Evolutionary conservation across 2,888 invertebrate species (phyloP), one percentile per base, ranked within the genome.

Genomic region (Aplocera efformata): DNA sequence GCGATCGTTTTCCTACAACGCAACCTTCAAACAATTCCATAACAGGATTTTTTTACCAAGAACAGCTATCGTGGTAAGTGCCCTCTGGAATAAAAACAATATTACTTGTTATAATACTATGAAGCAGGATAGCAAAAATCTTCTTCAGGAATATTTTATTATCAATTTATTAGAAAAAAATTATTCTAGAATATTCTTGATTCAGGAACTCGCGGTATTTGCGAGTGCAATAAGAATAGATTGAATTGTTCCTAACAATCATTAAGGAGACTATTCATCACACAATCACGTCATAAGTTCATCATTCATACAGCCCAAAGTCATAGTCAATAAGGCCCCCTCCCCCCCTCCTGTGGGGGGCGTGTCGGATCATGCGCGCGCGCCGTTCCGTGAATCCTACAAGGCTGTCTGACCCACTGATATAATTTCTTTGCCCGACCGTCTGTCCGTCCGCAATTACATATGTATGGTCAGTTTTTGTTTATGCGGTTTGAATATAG

Each of bases 351-450:
- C 41, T 41, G 50, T 42, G 42, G 60, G 56, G 57, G 70, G 69
- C 64, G 67, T 63, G 70, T 65, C 69, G 58, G 56, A 54, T 41
- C 60, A 64, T 65, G 72, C 70, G 70, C 65, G 67, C 66, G 72
- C 64, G 60, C 63, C 63, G 66, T 73, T 73, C 73, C 65, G 62
- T 71, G 74, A 74, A 75, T 59, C 67, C 60, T 53, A 59, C 75
- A 75, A 73, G 79, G 72, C 58, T 71, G 72, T 70, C 73, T 78
- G 76, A 72, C 72, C 75, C 58, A 71, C 68, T 72, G 68, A 67
- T 73, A 72, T 67, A 62, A 66, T 72, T 70, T 59, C 66, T 59
- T 48, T 46, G 58, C 13, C 52, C 53, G 50, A 47, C 38, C 52
- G 63, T 40, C 45, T 43, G 40, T 48, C 56, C 56, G 60, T 50